Base-by-base conservation (phyloP, 2,888 invertebrate species). In the Blastobasis adustella region DNA sequence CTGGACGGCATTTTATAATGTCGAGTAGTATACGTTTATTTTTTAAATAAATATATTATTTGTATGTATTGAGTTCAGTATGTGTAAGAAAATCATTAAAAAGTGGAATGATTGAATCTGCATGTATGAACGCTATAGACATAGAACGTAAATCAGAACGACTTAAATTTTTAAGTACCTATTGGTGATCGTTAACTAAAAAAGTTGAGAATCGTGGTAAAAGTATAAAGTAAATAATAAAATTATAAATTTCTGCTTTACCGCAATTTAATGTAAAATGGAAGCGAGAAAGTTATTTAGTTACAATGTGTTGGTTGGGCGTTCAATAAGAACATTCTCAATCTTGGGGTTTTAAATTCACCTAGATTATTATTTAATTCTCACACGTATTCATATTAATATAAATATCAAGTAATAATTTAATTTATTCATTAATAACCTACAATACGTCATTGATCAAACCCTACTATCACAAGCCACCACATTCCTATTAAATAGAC, bases 401-500 rank as follows among this genome's bases (percentile, higher is more conserved):
- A 7, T 9, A 42, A 42, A 7, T 10, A 47, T 10, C 10, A 50
- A 53, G 39, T 41, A 42, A 49, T 46, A 47, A 49, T 41, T 49
- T 44, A 49, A 49, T 44, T 40, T 47, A 46, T 50, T 53, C 47
- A 45, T 36, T 49, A 52, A 44, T 39, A 46, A 53, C 38, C 47
- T 53, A 49, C 53, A 10, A 45, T 48, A 36, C 47, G 47, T 47
- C 69, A 65, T 56, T 67, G 72, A 61, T 65, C 69, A 65, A 10
- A 68, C 65, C 66, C 74, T 79, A 81, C 75, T 82, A 83, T 81
- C 82, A 83, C 81, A 85, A 85, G 81, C 83, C 84, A 79, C 80
- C 82, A 80, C 83, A 81, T 76, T 78, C 76, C 82, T 77, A 82
- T 79, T 78, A 67, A 59, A 79, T 82, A 78, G 73, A 77, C 71